phyloP scores from a whole-genome alignment of 2,888 invertebrate genomes.

The Melanotus villosus region DNA sequence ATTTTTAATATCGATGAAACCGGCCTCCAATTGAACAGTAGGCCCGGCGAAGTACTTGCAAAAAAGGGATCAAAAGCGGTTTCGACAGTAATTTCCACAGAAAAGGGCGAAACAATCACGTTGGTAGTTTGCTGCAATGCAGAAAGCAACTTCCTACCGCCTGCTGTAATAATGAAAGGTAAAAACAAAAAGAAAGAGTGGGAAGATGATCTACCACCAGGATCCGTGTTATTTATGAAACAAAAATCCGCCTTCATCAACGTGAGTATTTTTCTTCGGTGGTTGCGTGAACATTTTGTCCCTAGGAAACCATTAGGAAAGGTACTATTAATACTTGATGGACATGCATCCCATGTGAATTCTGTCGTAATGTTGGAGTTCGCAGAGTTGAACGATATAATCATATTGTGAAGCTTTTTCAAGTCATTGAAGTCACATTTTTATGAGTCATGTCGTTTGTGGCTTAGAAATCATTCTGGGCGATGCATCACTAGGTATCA shows the following conservation, averaged over 20 bases:
- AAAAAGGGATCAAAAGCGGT: constrained; percentile 1
- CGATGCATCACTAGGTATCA: not conserved
- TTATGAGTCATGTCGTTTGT: not conserved
- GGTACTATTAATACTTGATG: not conserved
- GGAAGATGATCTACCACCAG: not conserved
- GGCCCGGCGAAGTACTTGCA: constrained; percentile 1
- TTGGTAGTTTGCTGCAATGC: too few species aligned
- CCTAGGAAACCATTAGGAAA: not conserved
- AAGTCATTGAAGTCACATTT: constrained; percentile 18
- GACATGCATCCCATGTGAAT: not conserved
- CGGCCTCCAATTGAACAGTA: not conserved
- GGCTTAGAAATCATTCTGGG: not conserved
- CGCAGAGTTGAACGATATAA: constrained; percentile 59
- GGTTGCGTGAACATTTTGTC: constrained; percentile 21
- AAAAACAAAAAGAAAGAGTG: not conserved
- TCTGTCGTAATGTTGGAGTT: constrained; percentile 33
- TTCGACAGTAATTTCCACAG: not conserved
- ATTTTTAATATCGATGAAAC: constrained; percentile 9
- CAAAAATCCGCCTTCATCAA: not conserved
- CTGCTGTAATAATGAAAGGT: too few species aligned
- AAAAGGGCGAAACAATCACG: too few species aligned
- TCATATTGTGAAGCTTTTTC: constrained; percentile 24
- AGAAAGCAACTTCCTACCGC: too few species aligned
- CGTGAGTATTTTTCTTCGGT: not conserved
- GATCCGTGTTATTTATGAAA: not conserved